These are phyloP conservation scores for Streblospio benedicti DNA, from an alignment of 1,140 invertebrate species.

Conservation along the genomic window DNA sequence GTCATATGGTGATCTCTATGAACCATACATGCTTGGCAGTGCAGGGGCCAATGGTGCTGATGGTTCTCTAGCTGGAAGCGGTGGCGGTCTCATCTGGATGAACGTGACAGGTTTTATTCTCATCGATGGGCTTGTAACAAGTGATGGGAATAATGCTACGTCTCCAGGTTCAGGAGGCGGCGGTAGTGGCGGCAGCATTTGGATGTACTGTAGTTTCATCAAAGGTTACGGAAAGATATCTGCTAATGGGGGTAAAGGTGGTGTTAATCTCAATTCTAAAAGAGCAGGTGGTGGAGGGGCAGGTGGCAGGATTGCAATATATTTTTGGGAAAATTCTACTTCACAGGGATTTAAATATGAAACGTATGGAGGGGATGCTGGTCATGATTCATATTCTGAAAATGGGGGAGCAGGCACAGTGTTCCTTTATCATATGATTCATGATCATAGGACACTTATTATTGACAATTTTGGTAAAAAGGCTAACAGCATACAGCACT, in stretches of 20 bases:
- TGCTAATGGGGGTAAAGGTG: slow-evolving; percentile 28
- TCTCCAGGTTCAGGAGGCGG: slow-evolving; percentile 25
- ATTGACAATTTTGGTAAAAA: slow-evolving; percentile 29
- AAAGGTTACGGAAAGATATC: slow-evolving; percentile 32
- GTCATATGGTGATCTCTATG: slow-evolving; percentile 32
- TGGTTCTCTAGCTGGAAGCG: slow-evolving; percentile 22
- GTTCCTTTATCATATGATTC: slow-evolving; percentile 30
- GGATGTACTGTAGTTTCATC: slow-evolving; percentile 31
- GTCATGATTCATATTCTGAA: slow-evolving; percentile 19
- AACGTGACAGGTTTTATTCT: slow-evolving; percentile 32
- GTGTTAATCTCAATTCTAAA: slow-evolving; percentile 5
- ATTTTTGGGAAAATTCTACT: slow-evolving; percentile 30
- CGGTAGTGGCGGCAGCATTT: slow-evolving; percentile 31
- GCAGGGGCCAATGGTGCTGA: slow-evolving; percentile 22
- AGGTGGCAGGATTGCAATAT: slow-evolving; percentile 31
- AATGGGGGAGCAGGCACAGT: slow-evolving; percentile 33
- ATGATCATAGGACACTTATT: slow-evolving; percentile 31
- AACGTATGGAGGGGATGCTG: slow-evolving; percentile 26
- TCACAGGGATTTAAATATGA: slow-evolving; percentile 29
- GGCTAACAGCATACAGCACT: slow-evolving; percentile 23
- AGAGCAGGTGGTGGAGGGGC: slow-evolving; percentile 28
- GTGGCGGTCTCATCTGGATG: slow-evolving; percentile 34
- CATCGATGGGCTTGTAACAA: slow-evolving; percentile 32
- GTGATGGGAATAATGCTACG: slow-evolving; percentile 26
- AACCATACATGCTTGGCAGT: slow-evolving; percentile 30